Base-by-base conservation (phyloP, 2,888 invertebrate species). In the Trachelus stipa region DNA sequence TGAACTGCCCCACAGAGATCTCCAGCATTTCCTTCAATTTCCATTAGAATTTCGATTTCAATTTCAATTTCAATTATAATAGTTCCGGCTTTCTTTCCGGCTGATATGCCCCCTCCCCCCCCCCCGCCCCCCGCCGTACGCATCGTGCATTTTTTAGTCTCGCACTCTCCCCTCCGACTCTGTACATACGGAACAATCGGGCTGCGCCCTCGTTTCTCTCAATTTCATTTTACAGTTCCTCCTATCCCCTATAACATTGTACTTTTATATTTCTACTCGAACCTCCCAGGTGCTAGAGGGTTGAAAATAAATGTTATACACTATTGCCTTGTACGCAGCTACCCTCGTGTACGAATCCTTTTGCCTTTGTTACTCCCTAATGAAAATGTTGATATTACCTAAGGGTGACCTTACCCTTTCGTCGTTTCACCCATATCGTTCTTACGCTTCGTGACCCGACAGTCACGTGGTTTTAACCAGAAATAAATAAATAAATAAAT, bases 61-160 rank as follows among this genome's bases (percentile, higher is more conserved):
- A 85, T 84, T 87, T 89, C 86, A 87, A 87, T 88, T 89, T 88
- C 88, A 90, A 90, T 90, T 88, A 86, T 86, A 89, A 88, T 88
- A 88, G 83, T 88, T 86, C 84, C 84, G 85, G 81, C 83, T 82
- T 83, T 82, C 79, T 83, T 78, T 79, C 81, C 75, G 37, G 34
- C 77, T 69, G 71, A 81, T 77, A 81, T 83, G 80, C 78, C 79
- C 81, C 35, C 35, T 3, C 34, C 11, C 35, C 35, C 12, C 78
- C 79, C 81, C 35, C 35, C 1, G 11, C 11, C 35, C 35, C 12
- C 3, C 79, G 80, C 77, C 76, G 73, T 78, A 78, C 79, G 79
- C 80, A 78, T 81, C 81, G 73, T 81, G 76, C 78, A 81, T 84
- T 82, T 81, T 82, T 79, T 79, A 80, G 79, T 81, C 80, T 81